Percentiles rank a stretch among this genome's conserved stretches.
Evolutionary conservation across 2,797 vertebrate species (phyloP).

Genomic region (Rousettus madagascariensis): DNA sequence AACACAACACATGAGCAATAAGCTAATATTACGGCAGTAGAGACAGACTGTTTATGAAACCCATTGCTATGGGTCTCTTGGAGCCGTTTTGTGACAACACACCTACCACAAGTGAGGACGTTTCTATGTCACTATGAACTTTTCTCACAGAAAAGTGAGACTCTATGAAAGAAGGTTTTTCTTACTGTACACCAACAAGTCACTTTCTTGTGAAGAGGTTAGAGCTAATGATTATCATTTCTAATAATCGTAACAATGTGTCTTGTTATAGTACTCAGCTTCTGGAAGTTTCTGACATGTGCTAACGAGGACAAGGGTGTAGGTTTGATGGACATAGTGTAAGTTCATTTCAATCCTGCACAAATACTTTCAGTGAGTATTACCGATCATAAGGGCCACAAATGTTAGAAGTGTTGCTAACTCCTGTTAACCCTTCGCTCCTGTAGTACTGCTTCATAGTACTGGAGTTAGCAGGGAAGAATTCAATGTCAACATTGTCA

Average conservation of each 20-base stretch:
- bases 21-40: not conserved
- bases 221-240: not conserved
- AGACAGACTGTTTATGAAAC: not conserved
- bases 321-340: not conserved
- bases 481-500: not conserved
- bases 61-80: not conserved
- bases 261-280: not conserved
- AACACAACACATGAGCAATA: not conserved
- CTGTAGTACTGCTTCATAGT: not conserved
- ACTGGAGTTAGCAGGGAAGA: not conserved
- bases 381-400: not conserved
- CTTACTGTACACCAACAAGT: not conserved
- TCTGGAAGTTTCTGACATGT: slow-evolving; percentile 3
- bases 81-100: not conserved
- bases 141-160: not conserved
- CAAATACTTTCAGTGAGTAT: not conserved
- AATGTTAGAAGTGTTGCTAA: not conserved
- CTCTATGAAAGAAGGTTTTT: not conserved
- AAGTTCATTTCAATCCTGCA: not conserved
- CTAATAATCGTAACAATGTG: not conserved
- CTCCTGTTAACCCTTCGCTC: not conserved
- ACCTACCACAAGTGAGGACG: not conserved
- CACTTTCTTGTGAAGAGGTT: not conserved
- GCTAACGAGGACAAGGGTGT: not conserved
- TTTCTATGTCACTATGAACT: slow-evolving; percentile 11